A percentile compares a stretch with the other conserved stretches of the same genome.
These are phyloP conservation scores for Phthorimaea operculella DNA, from an alignment of 1,140 invertebrate species.

Conservation along the genomic window DNA sequence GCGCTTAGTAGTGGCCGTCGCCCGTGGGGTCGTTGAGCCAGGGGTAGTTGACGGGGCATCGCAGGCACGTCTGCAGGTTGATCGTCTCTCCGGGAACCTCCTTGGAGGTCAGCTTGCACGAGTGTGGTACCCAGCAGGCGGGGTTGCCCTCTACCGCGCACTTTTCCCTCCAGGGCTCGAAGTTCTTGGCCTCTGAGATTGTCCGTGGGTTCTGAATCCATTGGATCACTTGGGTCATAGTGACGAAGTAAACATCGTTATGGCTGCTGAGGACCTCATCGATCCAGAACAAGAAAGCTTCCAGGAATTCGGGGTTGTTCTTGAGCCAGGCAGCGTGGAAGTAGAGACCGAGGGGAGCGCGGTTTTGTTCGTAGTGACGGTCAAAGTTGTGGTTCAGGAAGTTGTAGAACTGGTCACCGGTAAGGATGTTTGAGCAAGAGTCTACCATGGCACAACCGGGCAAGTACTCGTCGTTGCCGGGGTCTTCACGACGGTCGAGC, in stretches of 20 bases:
- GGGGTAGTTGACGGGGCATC: slow-evolving; percentile 94
- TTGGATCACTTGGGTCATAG: slow-evolving; percentile 97
- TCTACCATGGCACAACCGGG: slow-evolving; percentile 97
- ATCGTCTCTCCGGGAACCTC: slow-evolving; percentile 93
- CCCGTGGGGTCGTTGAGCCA: slow-evolving; percentile 94
- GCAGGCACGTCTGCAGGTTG: slow-evolving; percentile 91
- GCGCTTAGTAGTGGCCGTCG: slow-evolving; percentile 85
- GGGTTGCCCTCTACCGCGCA: slow-evolving; percentile 82
- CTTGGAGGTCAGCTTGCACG: slow-evolving; percentile 90
- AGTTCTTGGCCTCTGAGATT: slow-evolving; percentile 86
- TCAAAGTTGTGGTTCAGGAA: slow-evolving; percentile 97
- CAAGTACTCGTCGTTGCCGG: slow-evolving; percentile 89
- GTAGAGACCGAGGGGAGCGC: slow-evolving; percentile 92
- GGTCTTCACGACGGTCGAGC: slow-evolving; percentile 91
- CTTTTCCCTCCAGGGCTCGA: slow-evolving; percentile 95
- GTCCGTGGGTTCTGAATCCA: slow-evolving; percentile 96
- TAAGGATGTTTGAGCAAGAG: slow-evolving; percentile 93
- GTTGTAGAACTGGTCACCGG: slow-evolving; percentile 94
- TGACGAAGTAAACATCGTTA: slow-evolving; percentile 96
- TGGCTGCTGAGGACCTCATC: slow-evolving; percentile 89
- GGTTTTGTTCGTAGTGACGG: slow-evolving; percentile 93
- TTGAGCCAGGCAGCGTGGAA: slow-evolving; percentile 97
- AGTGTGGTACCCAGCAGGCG: slow-evolving; percentile 88
- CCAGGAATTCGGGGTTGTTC: slow-evolving; percentile 93
- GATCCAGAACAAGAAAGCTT: slow-evolving; percentile 94